phyloP scores from a whole-genome alignment of 1,140 invertebrate genomes.

The Heliothis subflexa region DNA sequence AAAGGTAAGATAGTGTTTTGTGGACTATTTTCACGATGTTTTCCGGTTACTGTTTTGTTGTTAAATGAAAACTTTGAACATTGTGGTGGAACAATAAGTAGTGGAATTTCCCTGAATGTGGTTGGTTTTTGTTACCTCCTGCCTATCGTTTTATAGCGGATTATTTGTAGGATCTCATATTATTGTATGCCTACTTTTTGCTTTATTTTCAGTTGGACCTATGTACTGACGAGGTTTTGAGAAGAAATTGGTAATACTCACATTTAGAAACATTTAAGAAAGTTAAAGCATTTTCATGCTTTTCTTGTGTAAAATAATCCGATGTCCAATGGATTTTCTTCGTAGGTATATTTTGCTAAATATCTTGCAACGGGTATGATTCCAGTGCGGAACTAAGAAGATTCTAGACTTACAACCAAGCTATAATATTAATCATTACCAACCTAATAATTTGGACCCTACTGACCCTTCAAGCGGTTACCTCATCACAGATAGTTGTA shows the following conservation, averaged over 20 bases:
- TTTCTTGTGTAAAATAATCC: too few species aligned
- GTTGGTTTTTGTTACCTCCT: not conserved
- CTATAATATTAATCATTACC: not conserved
- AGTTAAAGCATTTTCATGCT: too few species aligned
- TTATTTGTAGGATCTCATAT: too few species aligned
- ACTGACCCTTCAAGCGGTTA: conserved; percentile 7
- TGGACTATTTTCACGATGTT: conserved; percentile 56
- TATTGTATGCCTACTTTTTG: too few species aligned
- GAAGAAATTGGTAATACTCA: too few species aligned
- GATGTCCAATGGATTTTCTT: too few species aligned
- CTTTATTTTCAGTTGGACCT: too few species aligned
- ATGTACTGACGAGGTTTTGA: too few species aligned
- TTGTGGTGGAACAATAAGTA: conserved; percentile 18
- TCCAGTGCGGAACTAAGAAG: not conserved
- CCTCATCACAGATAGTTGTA: conserved; percentile 9
- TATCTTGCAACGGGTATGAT: too few species aligned
- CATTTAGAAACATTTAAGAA: too few species aligned
- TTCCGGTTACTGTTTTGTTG: conserved; percentile 48
- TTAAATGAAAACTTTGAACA: conserved; percentile 42
- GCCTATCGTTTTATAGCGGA: too few species aligned
- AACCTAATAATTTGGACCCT: not conserved
- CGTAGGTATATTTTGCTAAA: too few species aligned
- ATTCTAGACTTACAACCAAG: not conserved
- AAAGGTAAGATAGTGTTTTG: conserved; percentile 75
- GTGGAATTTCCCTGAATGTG: not conserved